phyloP scores from a whole-genome alignment of 2,113 vertebrate genomes.

The Copsychus sechellarum region DNA sequence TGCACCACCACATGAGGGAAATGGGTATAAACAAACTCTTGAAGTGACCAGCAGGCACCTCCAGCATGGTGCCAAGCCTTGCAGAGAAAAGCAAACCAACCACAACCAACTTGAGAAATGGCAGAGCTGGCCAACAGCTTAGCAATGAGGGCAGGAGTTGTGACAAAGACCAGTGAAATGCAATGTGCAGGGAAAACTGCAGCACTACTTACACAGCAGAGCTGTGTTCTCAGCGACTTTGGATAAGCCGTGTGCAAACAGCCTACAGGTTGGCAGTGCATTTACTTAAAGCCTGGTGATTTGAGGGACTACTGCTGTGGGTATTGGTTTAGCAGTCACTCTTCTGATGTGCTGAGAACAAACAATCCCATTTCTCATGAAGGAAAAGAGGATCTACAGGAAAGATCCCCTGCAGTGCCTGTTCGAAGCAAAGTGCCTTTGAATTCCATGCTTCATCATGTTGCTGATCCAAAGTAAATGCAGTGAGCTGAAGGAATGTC shows the following conservation, averaged over 20 bases:
- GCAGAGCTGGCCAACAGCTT: neutral
- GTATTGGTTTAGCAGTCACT: neutral
- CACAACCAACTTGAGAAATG: neutral
- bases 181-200: neutral
- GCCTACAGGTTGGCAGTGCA: neutral
- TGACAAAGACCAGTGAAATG: neutral
- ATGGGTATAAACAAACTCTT: neutral
- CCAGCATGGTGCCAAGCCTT: neutral
- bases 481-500: neutral
- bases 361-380: neutral
- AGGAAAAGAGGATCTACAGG: neutral
- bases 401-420: neutral
- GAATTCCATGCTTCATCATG: neutral
- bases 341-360: neutral
- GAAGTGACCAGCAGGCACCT: neutral
- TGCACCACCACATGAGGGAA: neutral
- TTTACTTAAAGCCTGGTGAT: neutral
- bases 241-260: neutral
- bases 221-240: neutral
- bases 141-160: neutral
- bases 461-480: neutral
- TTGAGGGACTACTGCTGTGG: neutral
- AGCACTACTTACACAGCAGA: neutral
- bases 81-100: neutral
- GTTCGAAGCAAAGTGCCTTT: neutral